Evolutionary conservation across 2,113 vertebrate genomes (phyloP).

Genomic region (Pardalotus punctatus): DNA sequence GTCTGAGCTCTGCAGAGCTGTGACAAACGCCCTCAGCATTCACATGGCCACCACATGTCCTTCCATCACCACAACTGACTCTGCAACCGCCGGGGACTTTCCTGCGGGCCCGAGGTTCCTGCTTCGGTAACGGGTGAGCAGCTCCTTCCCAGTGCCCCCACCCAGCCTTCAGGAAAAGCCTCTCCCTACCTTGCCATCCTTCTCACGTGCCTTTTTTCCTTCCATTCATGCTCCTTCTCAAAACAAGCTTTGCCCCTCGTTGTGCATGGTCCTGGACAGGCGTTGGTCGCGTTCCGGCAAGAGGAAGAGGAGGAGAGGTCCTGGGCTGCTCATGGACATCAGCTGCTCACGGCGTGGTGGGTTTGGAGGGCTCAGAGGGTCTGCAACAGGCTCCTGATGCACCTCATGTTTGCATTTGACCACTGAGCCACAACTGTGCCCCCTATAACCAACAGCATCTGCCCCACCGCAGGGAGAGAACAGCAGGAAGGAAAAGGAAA

Average conservation of each 20-base stretch:
- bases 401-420: rapidly evolving
- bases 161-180: neutral
- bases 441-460: neutral
- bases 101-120: neutral
- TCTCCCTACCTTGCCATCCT: slow-evolving; percentile 41
- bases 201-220: neutral
- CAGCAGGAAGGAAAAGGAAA: neutral
- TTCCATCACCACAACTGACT: neutral
- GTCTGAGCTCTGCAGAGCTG: neutral
- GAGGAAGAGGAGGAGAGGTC: neutral
- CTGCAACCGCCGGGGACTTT: rapidly evolving
- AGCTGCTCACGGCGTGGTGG: rapidly evolving
- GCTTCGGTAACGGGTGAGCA: neutral
- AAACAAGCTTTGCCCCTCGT: neutral
- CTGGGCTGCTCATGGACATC: neutral
- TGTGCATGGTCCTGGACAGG: neutral
- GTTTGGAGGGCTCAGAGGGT: neutral
- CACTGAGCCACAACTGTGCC: neutral
- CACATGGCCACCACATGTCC: neutral
- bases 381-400: rapidly evolving
- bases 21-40: neutral
- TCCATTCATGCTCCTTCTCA: slow-evolving; percentile 25
- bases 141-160: neutral
- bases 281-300: neutral
- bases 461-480: neutral